Conservation (phyloP, 2,888 invertebrate genomes). For the Blastobasis adustella region DNA sequence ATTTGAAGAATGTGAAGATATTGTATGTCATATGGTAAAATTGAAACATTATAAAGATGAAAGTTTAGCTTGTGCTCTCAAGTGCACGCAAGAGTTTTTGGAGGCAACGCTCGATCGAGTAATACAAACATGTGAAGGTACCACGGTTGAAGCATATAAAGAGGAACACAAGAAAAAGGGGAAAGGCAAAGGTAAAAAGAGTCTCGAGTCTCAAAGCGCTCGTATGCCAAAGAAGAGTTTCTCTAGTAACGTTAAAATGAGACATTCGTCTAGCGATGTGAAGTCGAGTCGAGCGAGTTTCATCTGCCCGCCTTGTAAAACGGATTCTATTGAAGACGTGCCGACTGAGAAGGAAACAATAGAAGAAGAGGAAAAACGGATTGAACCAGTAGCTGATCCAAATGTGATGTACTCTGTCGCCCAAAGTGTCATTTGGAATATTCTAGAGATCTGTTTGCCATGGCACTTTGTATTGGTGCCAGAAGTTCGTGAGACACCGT, state of each 20-base stretch:
- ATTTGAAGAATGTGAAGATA: constrained; percentile 59
- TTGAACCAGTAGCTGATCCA: constrained; percentile 35
- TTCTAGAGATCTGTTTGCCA: constrained; percentile 52
- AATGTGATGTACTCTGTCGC: constrained; percentile 47
- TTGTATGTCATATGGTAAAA: constrained; percentile 53
- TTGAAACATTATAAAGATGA: constrained; percentile 51
- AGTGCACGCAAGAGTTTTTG: constrained; percentile 44
- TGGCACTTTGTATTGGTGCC: constrained; percentile 55
- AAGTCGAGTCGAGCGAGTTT: constrained; percentile 31
- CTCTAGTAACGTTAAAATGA: constrained; percentile 22
- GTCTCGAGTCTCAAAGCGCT: constrained; percentile 34
- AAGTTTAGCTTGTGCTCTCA: constrained; percentile 45
- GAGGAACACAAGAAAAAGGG: constrained; percentile 42
- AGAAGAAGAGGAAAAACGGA: constrained; percentile 40
- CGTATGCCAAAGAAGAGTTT: constrained; percentile 33
- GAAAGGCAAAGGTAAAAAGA: constrained; percentile 29
- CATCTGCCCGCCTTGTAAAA: constrained; percentile 54
- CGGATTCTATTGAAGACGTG: constrained; percentile 31
- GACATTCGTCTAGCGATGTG: constrained; percentile 40
- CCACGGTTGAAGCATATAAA: constrained; percentile 39
- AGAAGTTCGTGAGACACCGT: constrained; percentile 39
- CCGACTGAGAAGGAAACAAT: constrained; percentile 29
- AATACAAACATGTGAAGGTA: constrained; percentile 46
- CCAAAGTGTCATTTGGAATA: constrained; percentile 55
- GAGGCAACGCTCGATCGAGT: constrained; percentile 43